Evolutionary conservation across 2,113 vertebrate species (phyloP), one percentile per base, ranked within the genome.

Genomic region (Morone saxatilis): DNA sequence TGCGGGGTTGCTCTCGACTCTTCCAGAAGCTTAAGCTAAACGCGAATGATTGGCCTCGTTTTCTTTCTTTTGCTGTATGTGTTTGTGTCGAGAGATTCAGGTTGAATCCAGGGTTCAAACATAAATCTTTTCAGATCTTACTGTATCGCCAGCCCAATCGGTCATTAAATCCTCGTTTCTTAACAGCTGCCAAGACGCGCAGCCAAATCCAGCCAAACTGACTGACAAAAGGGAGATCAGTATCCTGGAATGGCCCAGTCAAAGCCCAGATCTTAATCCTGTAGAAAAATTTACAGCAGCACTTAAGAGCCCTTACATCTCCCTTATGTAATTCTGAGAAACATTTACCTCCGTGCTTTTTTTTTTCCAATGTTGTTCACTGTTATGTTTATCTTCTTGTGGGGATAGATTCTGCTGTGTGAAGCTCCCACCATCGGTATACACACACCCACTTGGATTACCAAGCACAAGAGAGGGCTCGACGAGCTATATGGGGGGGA

Each of bases 1-100:
- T 43, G 25, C 14, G 14, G 62, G 78, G 73, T 90, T 74, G 76
- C 83, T 89, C 89, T 63, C 5, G 2, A 84, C 38, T 89, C 78
- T 14, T 82, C 25, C 2, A 13, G 47, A 62, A 8, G 65, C n/a
- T 83, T 51, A 60, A 91, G 65, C 66, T 71, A 19, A 68, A 51
- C 63, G 57, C 56, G 73, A 79, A 68, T 67, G 60, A 22, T 65
- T 73, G 81, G 71, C 81, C 77, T 81, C 8, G 1, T 78, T 88
- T 62, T 45, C 56, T 63, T 20, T 45, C 40, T n/a, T 31, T 36
- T 13, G 5, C 66, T 5, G 25, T 36, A 36, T 78, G 65, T 13
- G 40, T 38, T 54, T 60, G 10, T 16, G 13, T n/a, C 22, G 56
- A 61, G 31, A 48, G 22, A 38, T 82, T 77, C 59, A 74, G 56